Conservation (phyloP, 2,888 invertebrate genomes). For the Geotrupes spiniger region DNA sequence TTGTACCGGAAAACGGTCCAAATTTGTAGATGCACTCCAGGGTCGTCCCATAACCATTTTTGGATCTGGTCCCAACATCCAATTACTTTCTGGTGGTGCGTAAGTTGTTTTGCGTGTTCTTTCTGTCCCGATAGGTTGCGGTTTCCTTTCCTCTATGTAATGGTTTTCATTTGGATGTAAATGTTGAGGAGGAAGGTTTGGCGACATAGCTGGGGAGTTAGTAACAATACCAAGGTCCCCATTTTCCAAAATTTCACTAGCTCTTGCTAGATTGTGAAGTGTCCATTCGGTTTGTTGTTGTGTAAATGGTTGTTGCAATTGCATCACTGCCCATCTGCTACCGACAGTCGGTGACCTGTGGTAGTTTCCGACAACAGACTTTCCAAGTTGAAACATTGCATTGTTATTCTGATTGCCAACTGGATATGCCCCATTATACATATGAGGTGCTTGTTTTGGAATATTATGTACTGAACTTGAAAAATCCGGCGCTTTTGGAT, state of each 20-base stretch:
- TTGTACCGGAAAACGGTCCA: conserved; percentile 36
- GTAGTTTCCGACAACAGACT: conserved; percentile 25
- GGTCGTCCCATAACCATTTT: conserved; percentile 21
- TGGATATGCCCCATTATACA: conserved; percentile 23
- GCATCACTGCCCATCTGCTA: conserved; percentile 42
- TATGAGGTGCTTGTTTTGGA: conserved; percentile 17
- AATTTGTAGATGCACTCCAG: conserved; percentile 24
- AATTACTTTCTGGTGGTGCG: conserved; percentile 32
- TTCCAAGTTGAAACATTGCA: conserved; percentile 22
- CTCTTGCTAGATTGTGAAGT: conserved; percentile 42
- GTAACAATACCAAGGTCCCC: conserved; percentile 51
- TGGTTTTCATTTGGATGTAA: conserved; percentile 30
- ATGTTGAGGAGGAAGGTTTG: conserved; percentile 27
- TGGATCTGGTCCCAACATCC: conserved; percentile 26
- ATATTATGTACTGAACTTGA: conserved; percentile 49
- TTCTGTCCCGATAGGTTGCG: conserved; percentile 77
- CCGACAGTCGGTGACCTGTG: conserved; percentile 29
- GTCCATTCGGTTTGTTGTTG: conserved; percentile 44
- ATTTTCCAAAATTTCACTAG: conserved; percentile 45
- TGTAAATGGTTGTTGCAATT: conserved; percentile 41
- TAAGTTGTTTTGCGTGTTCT: conserved; percentile 63
- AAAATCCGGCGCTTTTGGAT: conserved; percentile 80
- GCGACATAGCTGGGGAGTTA: conserved; percentile 53
- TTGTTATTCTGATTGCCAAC: conserved; percentile 26
- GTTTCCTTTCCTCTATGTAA: conserved; percentile 55